Percentiles rank a stretch among this genome's conserved stretches.
phyloP scores from a whole-genome alignment of 2,797 vertebrate genomes.

The Denticeps clupeoides region DNA sequence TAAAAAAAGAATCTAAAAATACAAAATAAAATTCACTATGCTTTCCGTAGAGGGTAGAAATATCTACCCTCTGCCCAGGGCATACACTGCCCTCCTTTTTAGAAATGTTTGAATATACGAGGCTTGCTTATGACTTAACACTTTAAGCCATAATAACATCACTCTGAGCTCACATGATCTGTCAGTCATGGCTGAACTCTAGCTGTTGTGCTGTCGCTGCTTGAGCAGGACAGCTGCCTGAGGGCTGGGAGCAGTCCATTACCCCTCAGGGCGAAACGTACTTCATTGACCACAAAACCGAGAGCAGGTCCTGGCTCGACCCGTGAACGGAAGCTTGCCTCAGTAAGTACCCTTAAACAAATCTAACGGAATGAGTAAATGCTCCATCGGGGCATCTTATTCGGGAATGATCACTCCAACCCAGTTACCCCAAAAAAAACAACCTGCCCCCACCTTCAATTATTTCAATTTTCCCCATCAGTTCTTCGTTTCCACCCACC shows the following conservation, averaged over 20 bases:
- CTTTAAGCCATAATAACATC: neutral
- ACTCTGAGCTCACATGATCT: neutral
- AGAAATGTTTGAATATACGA: too few relatives aligned
- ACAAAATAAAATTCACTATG: too few relatives aligned
- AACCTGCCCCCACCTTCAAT: too few relatives aligned
- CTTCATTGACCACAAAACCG: constrained; percentile 50
- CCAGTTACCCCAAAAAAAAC: too few relatives aligned
- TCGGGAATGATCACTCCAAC: too few relatives aligned
- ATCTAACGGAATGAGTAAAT: constrained; percentile 8
- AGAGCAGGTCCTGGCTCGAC: constrained; percentile 44
- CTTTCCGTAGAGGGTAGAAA: too few relatives aligned
- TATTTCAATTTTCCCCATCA: too few relatives aligned
- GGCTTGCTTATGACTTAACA: neutral
- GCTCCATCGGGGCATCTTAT: too few relatives aligned
- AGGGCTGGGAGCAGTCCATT: constrained; percentile 42
- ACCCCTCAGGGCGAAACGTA: constrained; percentile 44
- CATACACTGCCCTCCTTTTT: neutral
- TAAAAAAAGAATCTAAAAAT: too few relatives aligned
- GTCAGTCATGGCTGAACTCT: constrained; percentile 20
- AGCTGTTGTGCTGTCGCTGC: constrained; percentile 38
- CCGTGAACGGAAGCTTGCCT: constrained; percentile 30
- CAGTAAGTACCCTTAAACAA: constrained; percentile 35
- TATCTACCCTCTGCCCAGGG: too few relatives aligned
- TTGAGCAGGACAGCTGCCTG: constrained; percentile 42
- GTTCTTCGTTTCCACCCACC: too few relatives aligned